phyloP scores from a whole-genome alignment of 1,140 invertebrate genomes.

The Popillia japonica region DNA sequence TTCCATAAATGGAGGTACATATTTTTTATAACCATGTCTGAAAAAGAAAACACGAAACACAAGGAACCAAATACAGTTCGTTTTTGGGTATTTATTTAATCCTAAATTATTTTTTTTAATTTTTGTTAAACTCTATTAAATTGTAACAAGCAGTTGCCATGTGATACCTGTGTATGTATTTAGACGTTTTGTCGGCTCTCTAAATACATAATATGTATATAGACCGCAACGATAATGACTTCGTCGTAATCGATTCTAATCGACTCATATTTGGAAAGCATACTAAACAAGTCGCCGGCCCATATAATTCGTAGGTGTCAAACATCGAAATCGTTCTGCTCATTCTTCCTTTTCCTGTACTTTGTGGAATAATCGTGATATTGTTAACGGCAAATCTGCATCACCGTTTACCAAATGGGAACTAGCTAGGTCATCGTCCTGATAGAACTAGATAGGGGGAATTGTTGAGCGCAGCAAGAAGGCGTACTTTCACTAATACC shows the following conservation, averaged over 20 bases:
- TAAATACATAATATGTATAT: no score
- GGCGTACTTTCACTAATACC: conserved; percentile 34
- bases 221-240: background rate
- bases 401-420: conserved; percentile 16
- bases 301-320: background rate
- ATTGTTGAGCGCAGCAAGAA: conserved; percentile 13
- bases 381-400: conserved; percentile 31
- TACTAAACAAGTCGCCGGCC: background rate
- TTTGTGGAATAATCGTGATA: conserved; percentile 2
- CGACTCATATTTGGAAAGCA: background rate
- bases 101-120: no score
- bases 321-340: background rate
- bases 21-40: no score
- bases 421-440: conserved; percentile 24
- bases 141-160: no score
- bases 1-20: no score
- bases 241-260: background rate
- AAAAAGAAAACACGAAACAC: no score
- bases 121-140: no score
- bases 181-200: background rate
- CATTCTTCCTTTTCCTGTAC: conserved; percentile 7
- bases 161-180: no score
- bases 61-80: no score
- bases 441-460: conserved; percentile 9
- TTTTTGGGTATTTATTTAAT: no score